Conservation (phyloP, 2,888 invertebrate genomes). For the Atethmia centrago region DNA sequence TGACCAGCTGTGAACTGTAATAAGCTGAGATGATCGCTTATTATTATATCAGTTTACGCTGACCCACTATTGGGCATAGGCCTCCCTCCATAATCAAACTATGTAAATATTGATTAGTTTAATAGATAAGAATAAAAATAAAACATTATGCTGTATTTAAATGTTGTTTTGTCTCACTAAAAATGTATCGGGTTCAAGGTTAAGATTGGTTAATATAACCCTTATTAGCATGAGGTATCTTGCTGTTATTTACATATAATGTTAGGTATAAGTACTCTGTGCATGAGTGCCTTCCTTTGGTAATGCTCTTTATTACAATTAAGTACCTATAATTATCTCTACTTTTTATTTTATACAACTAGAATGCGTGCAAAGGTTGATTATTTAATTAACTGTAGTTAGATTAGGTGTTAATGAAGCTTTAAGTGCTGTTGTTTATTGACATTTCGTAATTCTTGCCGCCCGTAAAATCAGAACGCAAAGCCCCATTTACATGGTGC, state of each 20-base stretch:
- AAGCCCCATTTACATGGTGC: background rate
- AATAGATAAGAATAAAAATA: background rate
- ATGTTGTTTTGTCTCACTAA: background rate
- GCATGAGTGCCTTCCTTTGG: background rate
- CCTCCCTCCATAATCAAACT: background rate
- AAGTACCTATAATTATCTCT: background rate
- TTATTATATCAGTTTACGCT: conserved; percentile 6
- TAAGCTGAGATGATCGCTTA: background rate
- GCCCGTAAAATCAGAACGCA: background rate
- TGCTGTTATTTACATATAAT: background rate
- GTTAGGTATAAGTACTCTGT: background rate
- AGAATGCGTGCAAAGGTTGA: background rate
- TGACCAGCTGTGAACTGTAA: background rate
- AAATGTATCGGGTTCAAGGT: background rate
- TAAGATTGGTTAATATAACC: background rate
- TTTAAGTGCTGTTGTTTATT: background rate
- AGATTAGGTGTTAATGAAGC: background rate
- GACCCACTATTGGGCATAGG: background rate
- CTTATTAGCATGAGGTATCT: background rate
- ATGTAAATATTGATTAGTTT: background rate
- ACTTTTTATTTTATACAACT: background rate
- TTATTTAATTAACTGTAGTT: conserved; percentile 3
- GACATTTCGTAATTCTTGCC: background rate
- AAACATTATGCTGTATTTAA: background rate
- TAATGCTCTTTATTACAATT: background rate